phyloP scores from a whole-genome alignment of 2,113 vertebrate species.

The Sylvietta virens region DNA sequence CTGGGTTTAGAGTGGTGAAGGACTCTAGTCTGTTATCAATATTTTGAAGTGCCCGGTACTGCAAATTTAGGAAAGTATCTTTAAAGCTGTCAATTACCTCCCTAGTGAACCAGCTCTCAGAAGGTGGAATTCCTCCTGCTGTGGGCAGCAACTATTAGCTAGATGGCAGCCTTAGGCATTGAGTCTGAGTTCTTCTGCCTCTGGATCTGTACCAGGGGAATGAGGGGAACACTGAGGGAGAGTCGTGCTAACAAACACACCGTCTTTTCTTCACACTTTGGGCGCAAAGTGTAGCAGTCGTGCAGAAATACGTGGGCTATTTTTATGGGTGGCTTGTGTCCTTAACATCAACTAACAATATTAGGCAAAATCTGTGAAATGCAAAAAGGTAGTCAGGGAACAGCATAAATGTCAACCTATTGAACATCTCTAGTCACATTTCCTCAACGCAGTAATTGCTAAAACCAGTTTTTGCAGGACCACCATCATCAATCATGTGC shows the following conservation, averaged over 20 bases:
- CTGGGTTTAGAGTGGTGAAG: background rate
- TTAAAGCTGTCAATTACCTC: background rate
- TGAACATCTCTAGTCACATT: background rate
- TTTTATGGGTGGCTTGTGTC: background rate
- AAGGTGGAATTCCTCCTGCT: background rate
- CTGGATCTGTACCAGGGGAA: background rate
- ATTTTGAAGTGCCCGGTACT: background rate
- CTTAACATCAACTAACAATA: background rate
- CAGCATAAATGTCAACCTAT: background rate
- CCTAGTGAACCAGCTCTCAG: background rate
- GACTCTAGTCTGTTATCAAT: background rate
- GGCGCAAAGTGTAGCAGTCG: background rate
- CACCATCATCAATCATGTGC: rapidly evolving
- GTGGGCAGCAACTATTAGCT: background rate
- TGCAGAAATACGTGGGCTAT: background rate
- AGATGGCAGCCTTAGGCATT: background rate
- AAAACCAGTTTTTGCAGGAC: background rate
- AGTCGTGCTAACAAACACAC: background rate
- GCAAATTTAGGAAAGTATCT: background rate
- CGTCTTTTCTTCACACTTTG: background rate
- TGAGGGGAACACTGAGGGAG: background rate
- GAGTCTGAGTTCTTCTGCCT: background rate
- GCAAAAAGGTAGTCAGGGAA: background rate
- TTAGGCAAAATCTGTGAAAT: background rate
- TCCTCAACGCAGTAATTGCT: background rate